Evolutionary conservation across 2,113 vertebrate species (phyloP), one percentile per base, ranked within the genome.

Genomic region (Pygoscelis antarcticus): DNA sequence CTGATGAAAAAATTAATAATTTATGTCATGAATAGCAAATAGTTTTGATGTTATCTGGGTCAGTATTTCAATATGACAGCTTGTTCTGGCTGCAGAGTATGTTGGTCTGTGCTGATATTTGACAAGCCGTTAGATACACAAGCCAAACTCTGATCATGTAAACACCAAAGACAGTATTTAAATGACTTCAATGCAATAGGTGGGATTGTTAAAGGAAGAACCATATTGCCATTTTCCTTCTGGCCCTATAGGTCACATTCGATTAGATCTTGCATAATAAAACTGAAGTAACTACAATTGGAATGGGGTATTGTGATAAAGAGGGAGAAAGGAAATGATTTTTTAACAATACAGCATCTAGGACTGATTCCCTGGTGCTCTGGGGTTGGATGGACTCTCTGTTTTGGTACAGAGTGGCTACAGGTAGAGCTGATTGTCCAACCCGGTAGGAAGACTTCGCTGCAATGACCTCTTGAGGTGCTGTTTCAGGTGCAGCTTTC

Each of bases 1-100:
- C 74, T 94, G 84, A 62, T 94, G 75, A 83, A 87, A 86, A 40
- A 26, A n/a, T 92, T 77, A 90, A 72, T 92, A 74, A 96, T 86
- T 88, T 90, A 62, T 51, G 30, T 90, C 65, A 85, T 58, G 70
- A 94, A 85, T 26, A 77, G 49, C 78, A 85, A 91, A 72, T 60
- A 85, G 76, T 80, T 93, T 87, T 77, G 84, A 76, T 77, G 62
- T 70, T 88, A 93, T 65, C 36, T 89, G 89, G 83, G 58, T 72
- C 72, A 77, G 76, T 90, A 87, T 91, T 96, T 93, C 93, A 85
- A 46, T 46, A 29, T 7, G 46, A 83, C 52, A 70, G 71, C 40
- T 90, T 46, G 6, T 72, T 91, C 64, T 93, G 91, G 77, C 74
- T 96, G 81, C 40, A 76, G 78, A 82, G 13, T 15, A 4, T 7